Base-by-base conservation (phyloP, 2,113 vertebrate species). In the Alaudala cheleensis region DNA sequence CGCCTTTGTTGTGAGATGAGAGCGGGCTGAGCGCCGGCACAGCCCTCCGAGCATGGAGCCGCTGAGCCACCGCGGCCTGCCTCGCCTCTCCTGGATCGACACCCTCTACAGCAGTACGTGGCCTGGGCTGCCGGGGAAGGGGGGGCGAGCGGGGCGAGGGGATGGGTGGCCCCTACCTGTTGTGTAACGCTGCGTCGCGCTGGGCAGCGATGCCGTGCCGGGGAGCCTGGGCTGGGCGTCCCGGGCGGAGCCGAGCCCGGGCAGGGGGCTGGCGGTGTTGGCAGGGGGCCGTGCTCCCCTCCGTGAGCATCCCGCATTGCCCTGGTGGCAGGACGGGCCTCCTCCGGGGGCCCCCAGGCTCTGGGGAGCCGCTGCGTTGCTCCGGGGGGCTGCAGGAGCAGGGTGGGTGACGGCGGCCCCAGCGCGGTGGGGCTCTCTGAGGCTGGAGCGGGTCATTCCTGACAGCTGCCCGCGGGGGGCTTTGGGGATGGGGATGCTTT, bases 71-170 rank as follows among this genome's bases (percentile, higher is more conserved):
- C 99, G 97, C 76, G 99, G 98, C 96, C 98, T 99, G 97, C 99
- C 99, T 91, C 98, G 99, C 95, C 99, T 99, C 95, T 99, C 99
- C 96, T 99, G 99, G 99, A 99, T 99, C 96, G 99, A 99, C 98
- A 99, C 99, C 57, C 99, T 99, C 89, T 99, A 99, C 96, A 99
- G 99, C 99, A 99, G 99, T 99, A 99, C 64, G 99, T 99, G 98
- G 21, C 66, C 45, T 34, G 92, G 94, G 65, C 50, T 4, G 25
- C 34, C 69, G 60, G 76, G 61, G 1, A 15, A 15, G 40, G 14
- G 40, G 1, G 37, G 45, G 16, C 21, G 4, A 49, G 47, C n/a
- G 57, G 50, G 12, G 3, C 4, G 39, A 58, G 31, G 76, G 11
- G 73, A n/a, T 0, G 79, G 81, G 17, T 40, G 9, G 22, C 67